Conservation (phyloP, 2,888 invertebrate genomes). For the Stratiomys singularior region DNA sequence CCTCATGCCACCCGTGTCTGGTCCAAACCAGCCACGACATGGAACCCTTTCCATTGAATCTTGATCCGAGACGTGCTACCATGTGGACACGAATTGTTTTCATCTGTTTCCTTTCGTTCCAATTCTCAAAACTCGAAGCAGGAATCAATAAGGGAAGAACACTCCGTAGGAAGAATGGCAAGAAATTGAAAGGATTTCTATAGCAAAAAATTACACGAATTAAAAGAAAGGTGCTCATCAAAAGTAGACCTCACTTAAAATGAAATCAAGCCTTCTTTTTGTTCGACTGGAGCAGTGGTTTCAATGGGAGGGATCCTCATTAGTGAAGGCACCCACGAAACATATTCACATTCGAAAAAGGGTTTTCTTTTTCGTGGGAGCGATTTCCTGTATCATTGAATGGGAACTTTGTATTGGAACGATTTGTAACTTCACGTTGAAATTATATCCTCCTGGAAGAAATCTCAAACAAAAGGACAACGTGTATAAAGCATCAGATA, state of each 20-base stretch:
- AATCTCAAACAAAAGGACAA: slow-evolving; percentile 1
- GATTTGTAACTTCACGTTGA: slow-evolving; percentile 10
- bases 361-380: slow-evolving; percentile 9
- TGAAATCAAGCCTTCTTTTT: slow-evolving; percentile 31
- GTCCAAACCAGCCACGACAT: background rate
- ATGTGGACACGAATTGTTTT: slow-evolving; percentile 4
- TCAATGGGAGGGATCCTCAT: background rate
- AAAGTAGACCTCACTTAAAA: slow-evolving; percentile 25
- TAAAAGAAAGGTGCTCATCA: slow-evolving; percentile 22
- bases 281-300: background rate
- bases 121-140: background rate
- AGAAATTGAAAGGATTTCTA: slow-evolving; percentile 23
- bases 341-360: background rate
- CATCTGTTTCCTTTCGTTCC: background rate
- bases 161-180: background rate
- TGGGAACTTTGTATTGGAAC: background rate
- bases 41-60: slow-evolving; percentile 24
- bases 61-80: background rate
- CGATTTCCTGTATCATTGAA: slow-evolving; percentile 15
- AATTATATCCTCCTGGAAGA: slow-evolving; percentile 14
- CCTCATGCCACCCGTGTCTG: background rate
- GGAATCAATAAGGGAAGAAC: background rate
- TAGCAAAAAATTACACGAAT: slow-evolving; percentile 9
- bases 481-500: background rate
- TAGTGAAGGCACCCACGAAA: background rate